Evolutionary conservation across 2,113 vertebrate species (phyloP), one percentile per base, ranked within the genome.

Genomic region (Morphnarchus princeps): DNA sequence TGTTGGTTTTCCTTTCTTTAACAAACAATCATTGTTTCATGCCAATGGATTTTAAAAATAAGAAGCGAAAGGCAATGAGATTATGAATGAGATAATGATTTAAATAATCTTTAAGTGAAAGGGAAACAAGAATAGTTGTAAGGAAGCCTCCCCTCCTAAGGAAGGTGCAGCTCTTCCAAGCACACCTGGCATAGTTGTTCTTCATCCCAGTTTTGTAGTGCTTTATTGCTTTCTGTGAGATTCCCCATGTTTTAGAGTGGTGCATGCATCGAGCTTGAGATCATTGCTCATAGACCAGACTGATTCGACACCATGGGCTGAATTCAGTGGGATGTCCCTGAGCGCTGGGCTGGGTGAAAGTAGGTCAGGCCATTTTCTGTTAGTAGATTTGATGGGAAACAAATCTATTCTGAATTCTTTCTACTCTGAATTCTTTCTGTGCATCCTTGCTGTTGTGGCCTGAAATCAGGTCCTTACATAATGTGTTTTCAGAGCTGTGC

Each of bases 401-500:
- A 9, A 61, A 85, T 40, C 36, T 57, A 38, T 89, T 63, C 40
- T 69, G 87, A 76, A 67, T 76, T 87, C 58, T 76, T 87, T 40
- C 73, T 87, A 25, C 25, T 62, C 40, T 72, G 89, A 72, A 67
- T 76, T 88, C 58, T 76, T 87, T 28, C 73, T 87, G 47, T 91
- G 78, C 66, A 87, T 92, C 89, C 80, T 89, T 6, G 0, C 74
- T 88, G 54, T 77, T 43, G 38, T 67, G 83, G 86, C 34, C 76
- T 94, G 80, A 70, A 92, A 82, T 62, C 29, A 74, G 87, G 79
- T 89, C 93, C 74, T 92, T 81, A 62, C 83, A 43, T 70, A 69
- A 94, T 19, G 67, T 78, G 62, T 95, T 96, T 92, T 69, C 85
- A 71, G 80, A 87, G 82, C 92, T 81, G 76, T 77, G 66, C 84